Conservation (phyloP, 2,113 vertebrate species). For the Cinclus mexicanus region DNA sequence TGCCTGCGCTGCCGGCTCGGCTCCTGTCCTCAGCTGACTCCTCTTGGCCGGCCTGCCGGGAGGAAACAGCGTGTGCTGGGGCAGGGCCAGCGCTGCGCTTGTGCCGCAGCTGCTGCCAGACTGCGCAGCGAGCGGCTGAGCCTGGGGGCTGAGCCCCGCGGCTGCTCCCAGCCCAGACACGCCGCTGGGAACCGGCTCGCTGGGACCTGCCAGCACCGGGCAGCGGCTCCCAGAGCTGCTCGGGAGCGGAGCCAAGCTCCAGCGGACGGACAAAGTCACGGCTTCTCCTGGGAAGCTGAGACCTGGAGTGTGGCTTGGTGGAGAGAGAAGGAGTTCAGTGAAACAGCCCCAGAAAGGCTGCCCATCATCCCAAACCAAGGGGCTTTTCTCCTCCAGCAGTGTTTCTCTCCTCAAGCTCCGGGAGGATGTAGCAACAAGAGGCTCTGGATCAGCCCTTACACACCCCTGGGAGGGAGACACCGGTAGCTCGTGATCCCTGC, state of each 20-base stretch:
- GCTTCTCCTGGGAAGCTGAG: background rate
- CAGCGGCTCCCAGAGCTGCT: background rate
- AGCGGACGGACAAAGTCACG: background rate
- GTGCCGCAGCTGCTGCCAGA: conserved; percentile 54
- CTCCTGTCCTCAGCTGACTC: conserved; percentile 65
- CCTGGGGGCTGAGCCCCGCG: background rate
- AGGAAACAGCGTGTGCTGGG: conserved; percentile 56
- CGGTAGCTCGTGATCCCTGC: background rate
- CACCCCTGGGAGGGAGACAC: too few species aligned
- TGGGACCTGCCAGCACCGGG: background rate
- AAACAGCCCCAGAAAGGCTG: background rate
- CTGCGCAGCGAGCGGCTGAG: background rate
- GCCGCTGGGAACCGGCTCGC: background rate
- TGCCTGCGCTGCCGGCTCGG: background rate
- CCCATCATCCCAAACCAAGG: background rate
- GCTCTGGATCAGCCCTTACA: background rate
- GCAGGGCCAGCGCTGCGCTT: conserved; percentile 39
- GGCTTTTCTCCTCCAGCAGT: background rate
- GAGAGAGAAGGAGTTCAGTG: background rate
- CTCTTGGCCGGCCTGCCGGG: conserved; percentile 36
- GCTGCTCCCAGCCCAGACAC: conserved; percentile 4
- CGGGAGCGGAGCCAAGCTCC: background rate
- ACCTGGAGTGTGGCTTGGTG: background rate
- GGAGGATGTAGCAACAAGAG: background rate
- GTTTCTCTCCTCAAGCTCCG: background rate